Percentiles rank a stretch among this genome's conserved stretches.
These are phyloP conservation scores for Micropoecilia bifurca DNA, from an alignment of 2,797 vertebrate species.

Conservation along the genomic window DNA sequence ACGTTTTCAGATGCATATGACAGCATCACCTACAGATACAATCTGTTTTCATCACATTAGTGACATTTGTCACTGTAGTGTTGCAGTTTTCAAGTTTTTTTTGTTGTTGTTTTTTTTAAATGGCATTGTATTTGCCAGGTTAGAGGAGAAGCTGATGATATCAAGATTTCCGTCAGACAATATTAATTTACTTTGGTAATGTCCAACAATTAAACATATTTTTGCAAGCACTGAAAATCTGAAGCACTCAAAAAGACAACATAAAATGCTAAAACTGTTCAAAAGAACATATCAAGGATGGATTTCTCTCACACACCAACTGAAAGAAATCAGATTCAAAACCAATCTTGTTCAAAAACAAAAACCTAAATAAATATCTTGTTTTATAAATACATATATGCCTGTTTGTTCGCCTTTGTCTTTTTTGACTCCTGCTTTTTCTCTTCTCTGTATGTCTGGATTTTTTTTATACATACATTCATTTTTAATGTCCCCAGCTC, in stretches of 20 bases:
- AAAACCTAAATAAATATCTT: slow-evolving; percentile 55
- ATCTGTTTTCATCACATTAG: too few relatives aligned
- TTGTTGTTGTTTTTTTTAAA: too few relatives aligned
- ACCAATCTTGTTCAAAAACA: slow-evolving; percentile 38
- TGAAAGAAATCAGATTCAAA: slow-evolving; percentile 54
- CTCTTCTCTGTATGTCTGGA: slow-evolving; percentile 35
- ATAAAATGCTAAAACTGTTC: background rate
- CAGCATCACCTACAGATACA: too few relatives aligned
- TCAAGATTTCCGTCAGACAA: too few relatives aligned
- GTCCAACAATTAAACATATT: too few relatives aligned
- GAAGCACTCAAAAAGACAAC: background rate
- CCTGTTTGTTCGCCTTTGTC: slow-evolving; percentile 38
- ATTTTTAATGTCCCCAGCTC: slow-evolving; percentile 8
- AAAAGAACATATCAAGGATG: slow-evolving; percentile 13
- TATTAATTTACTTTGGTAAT: too few relatives aligned
- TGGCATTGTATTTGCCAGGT: too few relatives aligned
- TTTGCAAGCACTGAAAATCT: background rate
- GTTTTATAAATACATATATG: slow-evolving; percentile 45
- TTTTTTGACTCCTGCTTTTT: slow-evolving; percentile 42
- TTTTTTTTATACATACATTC: background rate
- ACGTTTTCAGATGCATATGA: too few relatives aligned
- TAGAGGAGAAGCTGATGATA: too few relatives aligned
- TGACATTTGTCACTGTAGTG: too few relatives aligned
- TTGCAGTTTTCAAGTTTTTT: too few relatives aligned
- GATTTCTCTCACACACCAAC: slow-evolving; percentile 19